Evolutionary conservation across 1,140 invertebrate species (phyloP).

Genomic region (Neomicropteryx cornuta): DNA sequence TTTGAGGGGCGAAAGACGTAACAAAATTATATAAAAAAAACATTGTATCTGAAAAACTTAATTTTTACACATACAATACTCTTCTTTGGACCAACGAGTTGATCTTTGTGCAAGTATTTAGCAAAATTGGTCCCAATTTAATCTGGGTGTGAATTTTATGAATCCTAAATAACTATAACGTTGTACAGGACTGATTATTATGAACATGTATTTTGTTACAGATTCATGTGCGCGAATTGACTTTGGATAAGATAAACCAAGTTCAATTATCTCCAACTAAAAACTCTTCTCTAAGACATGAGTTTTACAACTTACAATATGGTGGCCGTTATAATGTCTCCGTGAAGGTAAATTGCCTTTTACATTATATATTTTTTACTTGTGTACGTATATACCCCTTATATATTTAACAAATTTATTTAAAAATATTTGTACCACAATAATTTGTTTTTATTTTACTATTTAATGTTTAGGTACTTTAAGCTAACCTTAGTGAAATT

Average conservation of each 20-base stretch:
- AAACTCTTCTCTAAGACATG: slow-evolving; percentile 35
- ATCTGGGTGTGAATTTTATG: slow-evolving; percentile 7
- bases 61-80: too few relatives aligned
- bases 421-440: too few relatives aligned
- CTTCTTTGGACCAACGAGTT: too few relatives aligned
- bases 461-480: too few relatives aligned
- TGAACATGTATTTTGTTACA: slow-evolving; percentile 21
- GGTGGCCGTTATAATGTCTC: slow-evolving; percentile 54
- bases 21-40: too few relatives aligned
- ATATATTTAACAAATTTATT: neutral
- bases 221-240: slow-evolving; percentile 44
- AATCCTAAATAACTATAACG: neutral
- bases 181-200: slow-evolving; percentile 3
- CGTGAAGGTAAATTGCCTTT: slow-evolving; percentile 36
- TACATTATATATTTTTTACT: neutral
- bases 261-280: slow-evolving; percentile 30
- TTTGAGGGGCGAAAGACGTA: too few relatives aligned
- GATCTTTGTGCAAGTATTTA: too few relatives aligned
- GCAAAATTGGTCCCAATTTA: slow-evolving; percentile 6
- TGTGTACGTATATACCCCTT: slow-evolving; percentile 1
- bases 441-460: too few relatives aligned
- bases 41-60: too few relatives aligned
- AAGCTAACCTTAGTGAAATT: neutral
- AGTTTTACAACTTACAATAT: slow-evolving; percentile 42
- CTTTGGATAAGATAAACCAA: slow-evolving; percentile 28